phyloP scores from a whole-genome alignment of 2,888 invertebrate genomes.

The Hydrotaea diabolus region DNA sequence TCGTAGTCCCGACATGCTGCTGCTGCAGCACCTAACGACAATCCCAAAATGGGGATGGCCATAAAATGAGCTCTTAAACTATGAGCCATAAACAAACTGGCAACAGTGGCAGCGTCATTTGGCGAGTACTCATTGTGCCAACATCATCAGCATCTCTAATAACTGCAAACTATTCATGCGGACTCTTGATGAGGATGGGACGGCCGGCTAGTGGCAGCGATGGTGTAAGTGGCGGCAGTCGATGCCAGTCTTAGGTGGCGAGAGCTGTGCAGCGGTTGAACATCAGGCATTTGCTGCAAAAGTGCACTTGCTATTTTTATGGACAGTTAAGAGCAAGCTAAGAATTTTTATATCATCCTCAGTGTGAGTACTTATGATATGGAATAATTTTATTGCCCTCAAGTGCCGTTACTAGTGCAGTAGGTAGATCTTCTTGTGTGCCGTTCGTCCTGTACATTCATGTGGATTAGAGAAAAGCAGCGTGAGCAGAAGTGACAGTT shows the following conservation, averaged over 20 bases:
- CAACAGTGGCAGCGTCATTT: slow-evolving; percentile 37
- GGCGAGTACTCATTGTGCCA: slow-evolving; percentile 27
- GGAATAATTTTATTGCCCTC: slow-evolving; percentile 50
- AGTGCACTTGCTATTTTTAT: slow-evolving; percentile 50
- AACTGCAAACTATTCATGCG: slow-evolving; percentile 39
- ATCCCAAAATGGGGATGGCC: slow-evolving; percentile 46
- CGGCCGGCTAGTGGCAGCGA: background rate
- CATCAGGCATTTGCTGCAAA: slow-evolving; percentile 38
- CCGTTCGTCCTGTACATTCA: background rate
- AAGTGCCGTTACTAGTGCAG: background rate
- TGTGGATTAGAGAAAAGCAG: slow-evolving; percentile 5
- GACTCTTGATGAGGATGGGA: slow-evolving; percentile 20
- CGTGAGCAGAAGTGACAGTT: background rate
- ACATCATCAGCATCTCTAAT: slow-evolving; percentile 41
- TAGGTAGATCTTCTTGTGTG: slow-evolving; percentile 24
- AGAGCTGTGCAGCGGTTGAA: background rate
- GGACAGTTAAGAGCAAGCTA: slow-evolving; percentile 46
- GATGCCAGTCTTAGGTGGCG: background rate
- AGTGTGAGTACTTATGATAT: slow-evolving; percentile 52
- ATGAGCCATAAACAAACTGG: slow-evolving; percentile 49
- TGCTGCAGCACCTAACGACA: slow-evolving; percentile 51
- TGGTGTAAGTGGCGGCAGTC: background rate
- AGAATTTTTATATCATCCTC: slow-evolving; percentile 49
- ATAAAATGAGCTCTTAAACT: slow-evolving; percentile 57
- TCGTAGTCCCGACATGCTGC: slow-evolving; percentile 18